Conservation (phyloP, 1,140 invertebrate species). For the Brachionus sp. region DNA sequence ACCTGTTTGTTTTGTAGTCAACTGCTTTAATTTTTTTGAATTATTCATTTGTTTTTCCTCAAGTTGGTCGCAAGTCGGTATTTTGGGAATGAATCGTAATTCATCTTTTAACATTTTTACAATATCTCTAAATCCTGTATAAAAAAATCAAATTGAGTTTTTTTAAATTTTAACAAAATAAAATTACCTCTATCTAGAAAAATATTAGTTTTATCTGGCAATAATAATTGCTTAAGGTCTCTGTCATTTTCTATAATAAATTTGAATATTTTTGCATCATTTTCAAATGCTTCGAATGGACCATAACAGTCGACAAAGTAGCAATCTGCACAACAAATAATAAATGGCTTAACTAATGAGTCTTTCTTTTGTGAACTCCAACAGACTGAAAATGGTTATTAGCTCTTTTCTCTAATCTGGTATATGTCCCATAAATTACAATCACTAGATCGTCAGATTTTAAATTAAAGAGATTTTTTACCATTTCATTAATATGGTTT, state of each 20-base stretch:
- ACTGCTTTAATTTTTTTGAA: conserved; percentile 9
- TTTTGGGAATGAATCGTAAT: neutral
- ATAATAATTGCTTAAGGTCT: conserved; percentile 15
- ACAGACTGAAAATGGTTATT: conserved; percentile 15
- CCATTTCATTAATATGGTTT: conserved; percentile 36
- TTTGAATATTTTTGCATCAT: conserved; percentile 26
- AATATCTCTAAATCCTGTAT: conserved; percentile 33
- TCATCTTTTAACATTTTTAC: neutral
- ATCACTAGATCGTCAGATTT: conserved; percentile 15
- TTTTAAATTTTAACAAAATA: conserved; percentile 27
- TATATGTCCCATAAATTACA: conserved; percentile 28
- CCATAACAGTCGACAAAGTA: conserved; percentile 13
- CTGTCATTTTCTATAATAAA: conserved; percentile 13
- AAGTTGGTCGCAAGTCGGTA: conserved; percentile 31
- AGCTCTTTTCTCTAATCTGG: neutral
- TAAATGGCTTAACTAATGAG: conserved; percentile 16
- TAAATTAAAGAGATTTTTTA: conserved; percentile 5
- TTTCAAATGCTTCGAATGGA: conserved; percentile 4
- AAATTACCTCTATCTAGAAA: conserved; percentile 35
- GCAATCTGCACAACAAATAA: conserved; percentile 23
- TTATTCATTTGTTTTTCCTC: conserved; percentile 26
- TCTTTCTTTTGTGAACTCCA: conserved; percentile 12
- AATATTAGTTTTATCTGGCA: conserved; percentile 10
- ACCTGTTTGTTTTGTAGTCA: neutral
- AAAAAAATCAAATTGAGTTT: conserved; percentile 1